Conservation (phyloP, 2,797 vertebrate species). For the Pogoniulus pusillus region DNA sequence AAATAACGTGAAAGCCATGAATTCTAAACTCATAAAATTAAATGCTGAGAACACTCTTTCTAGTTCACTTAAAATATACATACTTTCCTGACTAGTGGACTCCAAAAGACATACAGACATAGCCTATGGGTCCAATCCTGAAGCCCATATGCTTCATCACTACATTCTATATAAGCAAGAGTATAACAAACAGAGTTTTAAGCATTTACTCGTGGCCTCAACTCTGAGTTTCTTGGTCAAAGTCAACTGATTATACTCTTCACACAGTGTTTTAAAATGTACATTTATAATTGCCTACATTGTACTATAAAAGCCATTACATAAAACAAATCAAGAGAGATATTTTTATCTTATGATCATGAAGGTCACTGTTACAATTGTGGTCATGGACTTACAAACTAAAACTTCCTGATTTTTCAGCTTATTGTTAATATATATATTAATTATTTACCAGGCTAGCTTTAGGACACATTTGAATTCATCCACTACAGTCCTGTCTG, state of each 20-base stretch:
- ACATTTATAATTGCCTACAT: not conserved
- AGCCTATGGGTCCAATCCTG: not conserved
- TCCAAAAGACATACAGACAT: not conserved
- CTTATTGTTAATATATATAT: not conserved
- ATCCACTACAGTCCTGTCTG: not conserved
- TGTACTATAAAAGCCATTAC: not conserved
- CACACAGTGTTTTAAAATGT: not conserved
- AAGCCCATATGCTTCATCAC: fast-evolving
- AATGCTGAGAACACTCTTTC: not conserved
- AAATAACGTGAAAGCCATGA: not conserved
- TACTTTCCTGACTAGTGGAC: not conserved
- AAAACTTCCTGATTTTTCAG: not conserved
- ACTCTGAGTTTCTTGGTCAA: not conserved
- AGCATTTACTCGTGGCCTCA: not conserved
- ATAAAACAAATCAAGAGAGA: not conserved
- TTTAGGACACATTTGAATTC: not conserved
- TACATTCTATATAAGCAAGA: not conserved
- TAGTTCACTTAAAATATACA: not conserved
- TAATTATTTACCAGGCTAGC: not conserved
- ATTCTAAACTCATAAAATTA: not conserved
- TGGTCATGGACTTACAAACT: not conserved
- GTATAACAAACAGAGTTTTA: not conserved
- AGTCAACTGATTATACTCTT: not conserved
- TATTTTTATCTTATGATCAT: not conserved
- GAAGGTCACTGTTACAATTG: not conserved